Conservation (phyloP, 2,888 invertebrate species). For the Amiota mariae region DNA sequence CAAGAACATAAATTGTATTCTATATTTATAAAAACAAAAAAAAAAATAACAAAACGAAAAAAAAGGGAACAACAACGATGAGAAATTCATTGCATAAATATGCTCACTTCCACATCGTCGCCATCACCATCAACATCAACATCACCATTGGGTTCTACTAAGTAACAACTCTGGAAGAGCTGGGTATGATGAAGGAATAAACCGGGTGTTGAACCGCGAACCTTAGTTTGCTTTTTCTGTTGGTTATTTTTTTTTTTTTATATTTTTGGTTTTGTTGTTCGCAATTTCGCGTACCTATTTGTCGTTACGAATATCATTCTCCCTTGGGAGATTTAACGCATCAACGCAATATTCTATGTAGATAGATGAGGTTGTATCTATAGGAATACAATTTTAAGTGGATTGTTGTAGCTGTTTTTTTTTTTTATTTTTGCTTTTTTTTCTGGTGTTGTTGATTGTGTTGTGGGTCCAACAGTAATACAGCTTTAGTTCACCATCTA, state of each 20-base stretch:
- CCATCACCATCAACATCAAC: background rate
- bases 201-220: no score
- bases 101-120: background rate
- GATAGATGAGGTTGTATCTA: background rate
- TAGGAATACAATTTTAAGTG: constrained; percentile 16
- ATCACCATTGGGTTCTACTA: no score
- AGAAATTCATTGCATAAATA: constrained; percentile 9
- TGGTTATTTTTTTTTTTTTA: background rate
- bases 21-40: background rate
- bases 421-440: background rate
- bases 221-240: background rate
- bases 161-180: no score
- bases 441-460: background rate
- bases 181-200: no score
- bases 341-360: constrained; percentile 7
- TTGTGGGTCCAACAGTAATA: no score
- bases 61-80: background rate
- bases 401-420: constrained; percentile 8
- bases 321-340: constrained; percentile 23
- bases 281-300: constrained; percentile 5
- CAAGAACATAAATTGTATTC: constrained; percentile 2
- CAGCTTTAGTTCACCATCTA: no score
- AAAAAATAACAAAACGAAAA: background rate
- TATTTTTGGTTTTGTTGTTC: background rate
- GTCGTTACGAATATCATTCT: constrained; percentile 8